Evolutionary conservation across 2,797 vertebrate species (phyloP), one percentile per base, ranked within the genome.

Genomic region (Ptychobarbus kaznakovi): DNA sequence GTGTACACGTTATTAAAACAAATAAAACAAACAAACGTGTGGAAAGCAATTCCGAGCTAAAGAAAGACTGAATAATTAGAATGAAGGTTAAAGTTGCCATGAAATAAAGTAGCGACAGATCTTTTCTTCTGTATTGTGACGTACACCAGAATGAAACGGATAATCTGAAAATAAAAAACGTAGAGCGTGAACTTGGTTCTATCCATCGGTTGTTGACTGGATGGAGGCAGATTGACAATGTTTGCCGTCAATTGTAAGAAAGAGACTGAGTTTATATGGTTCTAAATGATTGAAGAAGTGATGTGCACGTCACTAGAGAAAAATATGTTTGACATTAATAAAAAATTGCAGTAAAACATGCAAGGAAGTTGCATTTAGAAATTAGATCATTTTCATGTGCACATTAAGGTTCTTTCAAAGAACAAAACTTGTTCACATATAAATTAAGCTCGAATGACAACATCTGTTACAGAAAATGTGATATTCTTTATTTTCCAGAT

Each of bases 21-120:
- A 32, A 32, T 32, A 32, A 32, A 32, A 32, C 32, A 32, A 32
- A 32, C 32, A 32, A 32, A 32, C 32, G 32, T 80, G 40, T 42
- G 42, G 38, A 61, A 81, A 42, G n/a, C 46, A 66, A 42, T 63
- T 78, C 51, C 35, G 69, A 85, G 25, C 46, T 77, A 49, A 82
- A 63, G 49, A 20, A 53, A 63, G 38, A 25, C 10, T 83, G 66
- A 75, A 75, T 66, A 69, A 66, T 56, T 75, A 68, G 32, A 81
- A 61, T 56, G 73, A 81, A 42, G 56, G 38, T 40, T 42, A 42
- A 78, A 61, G 11, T 38, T 56, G 22, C 2, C 0, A 61, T 61
- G 4, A 35, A 51, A 75, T 32, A 75, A 49, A 49, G n/a, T 16
- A 61, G 13, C 8, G 15, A 72, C 22, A 15, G 0, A 73, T 16